phyloP scores from a whole-genome alignment of 2,113 vertebrate genomes.

The Carettochelys insculpta region DNA sequence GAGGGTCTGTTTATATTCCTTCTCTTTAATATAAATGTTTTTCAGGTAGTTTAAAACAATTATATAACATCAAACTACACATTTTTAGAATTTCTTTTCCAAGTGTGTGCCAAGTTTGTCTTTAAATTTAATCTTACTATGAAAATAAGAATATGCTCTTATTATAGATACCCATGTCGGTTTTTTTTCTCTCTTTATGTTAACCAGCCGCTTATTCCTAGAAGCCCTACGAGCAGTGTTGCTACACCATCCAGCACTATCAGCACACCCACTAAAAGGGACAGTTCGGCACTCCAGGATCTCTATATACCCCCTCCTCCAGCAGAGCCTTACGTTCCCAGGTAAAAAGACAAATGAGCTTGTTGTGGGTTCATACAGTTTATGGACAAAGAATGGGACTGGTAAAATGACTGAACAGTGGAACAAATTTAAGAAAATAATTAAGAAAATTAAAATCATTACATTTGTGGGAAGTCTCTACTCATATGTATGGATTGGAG shows the following conservation, averaged over 20 bases:
- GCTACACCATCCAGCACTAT: conserved; percentile 96
- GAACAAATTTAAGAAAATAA: not conserved
- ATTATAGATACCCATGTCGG: conserved; percentile 40
- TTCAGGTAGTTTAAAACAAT: not conserved
- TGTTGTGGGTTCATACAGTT: not conserved
- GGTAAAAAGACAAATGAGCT: conserved; percentile 76
- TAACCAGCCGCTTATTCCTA: conserved; percentile 94
- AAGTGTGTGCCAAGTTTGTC: not conserved
- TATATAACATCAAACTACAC: not conserved
- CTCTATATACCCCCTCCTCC: conserved; percentile 97
- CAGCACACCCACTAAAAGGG: conserved; percentile 95
- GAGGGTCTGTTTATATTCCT: not conserved
- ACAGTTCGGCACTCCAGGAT: conserved; percentile 95
- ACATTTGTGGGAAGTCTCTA: not conserved
- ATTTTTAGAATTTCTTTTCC: not conserved
- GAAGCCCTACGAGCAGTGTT: conserved; percentile 94
- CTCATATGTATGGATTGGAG: rapidly evolving
- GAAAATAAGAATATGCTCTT: not conserved
- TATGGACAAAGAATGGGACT: not conserved
- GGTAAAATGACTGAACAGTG: not conserved
- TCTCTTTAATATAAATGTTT: not conserved
- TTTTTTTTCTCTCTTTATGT: conserved; percentile 74
- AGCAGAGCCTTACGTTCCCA: conserved; percentile 92
- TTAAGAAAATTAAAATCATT: not conserved
- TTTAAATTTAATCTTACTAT: not conserved